phyloP scores from a whole-genome alignment of 2,888 invertebrate genomes.

The Cybosia mesomella region DNA sequence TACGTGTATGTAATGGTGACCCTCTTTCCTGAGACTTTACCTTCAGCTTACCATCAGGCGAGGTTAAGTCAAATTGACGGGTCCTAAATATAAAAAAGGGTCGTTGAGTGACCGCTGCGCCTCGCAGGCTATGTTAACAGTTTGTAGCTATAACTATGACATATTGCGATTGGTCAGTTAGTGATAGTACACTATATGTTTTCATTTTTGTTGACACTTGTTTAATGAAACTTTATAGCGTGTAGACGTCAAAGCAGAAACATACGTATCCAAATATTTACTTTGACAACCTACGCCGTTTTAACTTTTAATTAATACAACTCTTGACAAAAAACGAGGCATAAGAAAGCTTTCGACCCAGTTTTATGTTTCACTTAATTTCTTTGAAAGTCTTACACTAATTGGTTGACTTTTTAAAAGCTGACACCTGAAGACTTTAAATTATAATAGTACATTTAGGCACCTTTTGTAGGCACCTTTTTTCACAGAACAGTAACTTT shows the following conservation, averaged over 20 bases:
- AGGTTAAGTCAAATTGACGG: no score
- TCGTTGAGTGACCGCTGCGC: no score
- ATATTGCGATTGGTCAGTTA: no score
- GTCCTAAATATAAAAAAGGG: no score
- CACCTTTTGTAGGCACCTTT: background rate
- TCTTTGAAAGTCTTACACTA: constrained; percentile 23
- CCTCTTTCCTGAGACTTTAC: no score
- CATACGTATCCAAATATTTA: constrained; percentile 15
- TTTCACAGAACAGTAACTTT: background rate
- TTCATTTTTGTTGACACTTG: no score
- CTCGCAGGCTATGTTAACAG: no score
- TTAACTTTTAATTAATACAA: constrained; percentile 41
- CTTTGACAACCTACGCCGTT: constrained; percentile 21
- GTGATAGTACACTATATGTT: no score
- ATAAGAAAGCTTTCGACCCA: constrained; percentile 22
- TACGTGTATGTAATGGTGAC: no score
- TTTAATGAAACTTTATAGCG: no score
- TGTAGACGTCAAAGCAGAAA: background rate
- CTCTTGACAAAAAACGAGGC: constrained; percentile 16
- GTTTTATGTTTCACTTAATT: constrained; percentile 25
- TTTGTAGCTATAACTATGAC: no score
- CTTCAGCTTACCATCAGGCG: no score
- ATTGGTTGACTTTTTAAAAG: constrained; percentile 14
- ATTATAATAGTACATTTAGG: background rate
- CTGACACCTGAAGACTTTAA: background rate